These are phyloP conservation scores for Caenorhabditis latens DNA, from an alignment of 1,140 invertebrate species.

Conservation along the genomic window DNA sequence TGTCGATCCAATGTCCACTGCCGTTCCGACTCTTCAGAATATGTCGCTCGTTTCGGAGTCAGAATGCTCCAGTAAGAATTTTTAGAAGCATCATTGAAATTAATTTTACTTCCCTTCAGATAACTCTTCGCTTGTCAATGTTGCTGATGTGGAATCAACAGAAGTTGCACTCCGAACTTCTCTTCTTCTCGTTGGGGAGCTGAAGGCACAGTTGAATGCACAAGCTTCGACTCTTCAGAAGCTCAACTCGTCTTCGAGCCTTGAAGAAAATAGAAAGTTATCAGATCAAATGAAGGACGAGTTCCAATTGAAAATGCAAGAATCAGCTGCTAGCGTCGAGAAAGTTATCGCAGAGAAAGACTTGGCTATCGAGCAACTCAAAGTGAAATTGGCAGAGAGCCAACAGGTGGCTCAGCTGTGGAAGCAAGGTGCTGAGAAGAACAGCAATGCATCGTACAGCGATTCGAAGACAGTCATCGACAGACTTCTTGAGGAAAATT, in stretches of 20 bases:
- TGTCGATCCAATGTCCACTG: background rate
- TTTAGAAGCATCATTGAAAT: background rate
- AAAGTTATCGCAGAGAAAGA: constrained; percentile 10
- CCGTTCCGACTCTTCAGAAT: constrained; percentile 11
- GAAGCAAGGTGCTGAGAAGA: constrained; percentile 39
- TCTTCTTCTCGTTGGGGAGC: constrained; percentile 12
- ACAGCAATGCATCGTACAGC: constrained; percentile 2
- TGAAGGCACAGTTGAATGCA: constrained; percentile 2
- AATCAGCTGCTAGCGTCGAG: constrained; percentile 9
- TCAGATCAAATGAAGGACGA: background rate
- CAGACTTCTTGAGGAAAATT: constrained; percentile 19
- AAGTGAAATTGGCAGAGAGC: constrained; percentile 33
- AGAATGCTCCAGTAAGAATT: constrained; percentile 10
- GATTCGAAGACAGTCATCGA: constrained; percentile 34
- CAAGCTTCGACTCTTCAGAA: constrained; percentile 16
- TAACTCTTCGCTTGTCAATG: constrained; percentile 23
- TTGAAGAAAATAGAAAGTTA: background rate
- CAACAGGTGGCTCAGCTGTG: constrained; percentile 40
- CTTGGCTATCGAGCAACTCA: constrained; percentile 37
- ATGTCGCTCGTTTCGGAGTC: constrained; percentile 6
- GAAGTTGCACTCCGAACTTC: constrained; percentile 1
- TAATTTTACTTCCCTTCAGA: background rate
- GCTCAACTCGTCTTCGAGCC: background rate
- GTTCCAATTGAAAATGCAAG: constrained; percentile 23
- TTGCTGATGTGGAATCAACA: constrained; percentile 19